phyloP scores from a whole-genome alignment of 2,797 vertebrate genomes.

The Enoplosus armatus region DNA sequence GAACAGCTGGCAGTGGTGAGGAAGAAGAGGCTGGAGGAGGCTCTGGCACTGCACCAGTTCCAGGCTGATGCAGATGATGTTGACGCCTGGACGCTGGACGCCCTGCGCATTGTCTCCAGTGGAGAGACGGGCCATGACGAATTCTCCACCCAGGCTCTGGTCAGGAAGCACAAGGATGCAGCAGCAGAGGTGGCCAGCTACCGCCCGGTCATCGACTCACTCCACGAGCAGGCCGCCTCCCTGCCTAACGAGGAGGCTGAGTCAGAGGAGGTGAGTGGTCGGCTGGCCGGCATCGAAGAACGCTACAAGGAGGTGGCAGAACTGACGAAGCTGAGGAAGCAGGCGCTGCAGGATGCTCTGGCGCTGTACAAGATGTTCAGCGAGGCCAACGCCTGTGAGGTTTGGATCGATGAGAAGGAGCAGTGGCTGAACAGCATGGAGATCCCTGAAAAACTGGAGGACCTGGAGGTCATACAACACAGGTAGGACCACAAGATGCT shows the following conservation, averaged over 20 bases:
- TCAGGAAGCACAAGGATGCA: conserved; percentile 95
- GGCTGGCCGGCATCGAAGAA: conserved; percentile 92
- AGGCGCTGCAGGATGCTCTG: conserved; percentile 94
- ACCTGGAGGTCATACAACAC: conserved; percentile 93
- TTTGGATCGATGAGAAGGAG: conserved; percentile 96
- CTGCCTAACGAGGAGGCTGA: conserved; percentile 84
- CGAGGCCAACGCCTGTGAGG: conserved; percentile 93
- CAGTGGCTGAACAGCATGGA: conserved; percentile 94
- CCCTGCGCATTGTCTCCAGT: conserved; percentile 94
- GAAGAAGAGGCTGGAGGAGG: conserved; percentile 90
- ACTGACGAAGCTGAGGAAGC: conserved; percentile 91
- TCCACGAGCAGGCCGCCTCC: conserved; percentile 90
- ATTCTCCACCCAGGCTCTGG: conserved; percentile 95
- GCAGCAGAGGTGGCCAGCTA: conserved; percentile 93
- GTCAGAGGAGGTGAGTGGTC: conserved; percentile 80
- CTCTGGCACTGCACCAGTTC: conserved; percentile 93
- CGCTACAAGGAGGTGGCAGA: conserved; percentile 93
- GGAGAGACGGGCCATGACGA: conserved; percentile 94
- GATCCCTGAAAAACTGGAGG: conserved; percentile 93
- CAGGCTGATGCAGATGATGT: conserved; percentile 90
- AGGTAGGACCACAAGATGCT: conserved; percentile 79
- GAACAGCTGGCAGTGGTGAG: conserved; percentile 89
- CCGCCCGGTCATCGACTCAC: conserved; percentile 89
- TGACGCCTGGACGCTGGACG: conserved; percentile 94
- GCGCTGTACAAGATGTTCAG: conserved; percentile 96